Base-by-base conservation (phyloP, 2,797 vertebrate species). In the Enteromius afrohamiltoni region DNA sequence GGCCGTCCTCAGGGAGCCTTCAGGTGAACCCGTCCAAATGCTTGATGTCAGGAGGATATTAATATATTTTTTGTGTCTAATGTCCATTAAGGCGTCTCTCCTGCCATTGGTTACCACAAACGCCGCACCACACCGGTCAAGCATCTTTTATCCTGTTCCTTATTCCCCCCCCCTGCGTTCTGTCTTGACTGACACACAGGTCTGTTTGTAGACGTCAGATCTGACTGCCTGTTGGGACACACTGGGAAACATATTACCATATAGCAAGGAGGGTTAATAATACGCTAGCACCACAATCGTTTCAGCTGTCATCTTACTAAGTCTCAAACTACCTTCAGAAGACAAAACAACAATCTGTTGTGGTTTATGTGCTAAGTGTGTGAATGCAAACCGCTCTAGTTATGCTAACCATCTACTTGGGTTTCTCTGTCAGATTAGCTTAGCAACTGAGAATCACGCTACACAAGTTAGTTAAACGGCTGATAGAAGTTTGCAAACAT, bases 61-160 rank as follows among this genome's bases (percentile, higher is more conserved):
- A 91, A 92, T 90, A 91, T 92, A 91, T 91, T 88, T 88, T 89
- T 90, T 92, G 89, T 90, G 86, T 90, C 92, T 91, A 91, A 87
- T 90, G 85, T 89, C 87, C 83, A 91, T 91, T 92, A 89, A 86
- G 83, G 81, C 60, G 51, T 79, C 51, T 14, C 40, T 23, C 0
- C 47, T 51, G 29, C 16, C 26, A 19, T 75, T 69, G 47, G 2
- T 64, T 45, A 55, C 17, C 10, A 29, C 74, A 53, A 60, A 37
- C 7, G 21, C 55, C 14, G 23, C 7, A 40, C 23, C 9, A 31
- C 17, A 1, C 40, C 23, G 55, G 55, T 77, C 79, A 73, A 71
- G 77, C 69, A 11, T 42, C 29, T 69, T 21, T 49, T 40, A 76
- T 40, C 73, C 21, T 23, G 17, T 31, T 37, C 37, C 6, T 47